Base-by-base conservation (phyloP, 2,797 vertebrate genomes). In the Gobio occitaniae region DNA sequence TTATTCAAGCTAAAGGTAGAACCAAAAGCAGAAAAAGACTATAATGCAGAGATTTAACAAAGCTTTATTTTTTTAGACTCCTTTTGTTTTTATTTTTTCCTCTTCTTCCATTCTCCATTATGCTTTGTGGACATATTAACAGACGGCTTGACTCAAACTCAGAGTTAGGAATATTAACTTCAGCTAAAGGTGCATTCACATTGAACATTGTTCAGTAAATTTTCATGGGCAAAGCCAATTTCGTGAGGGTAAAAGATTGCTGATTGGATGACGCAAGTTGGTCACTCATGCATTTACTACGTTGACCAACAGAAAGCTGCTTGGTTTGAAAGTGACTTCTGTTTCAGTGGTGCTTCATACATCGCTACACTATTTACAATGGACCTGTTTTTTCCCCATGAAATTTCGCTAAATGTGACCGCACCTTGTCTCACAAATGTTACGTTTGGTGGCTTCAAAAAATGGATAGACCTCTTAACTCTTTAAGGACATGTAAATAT, bases 11-110 rank as follows among this genome's bases (percentile, higher is more conserved):
- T 91, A 83, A 94, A 91, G 90, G 91, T 93, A 93, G 92, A 95
- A 95, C 93, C 92, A 92, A 93, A 94, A 93, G 91, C 88, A 91
- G 90, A 91, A 83, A 83, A 84, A 88, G 56, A 91, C 80, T 80
- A 70, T 92, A 92, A 92, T 94, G 92, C 94, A 95, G 93, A 96
- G 90, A 95, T 94, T 94, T 94, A 95, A 95, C 89, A 95, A 93
- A 95, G 93, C 91, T 95, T 96, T 96, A 96, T 95, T 96, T 95
- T 96, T 96, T 95, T 96, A 96, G 94, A 93, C 86, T 77, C 88
- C 47, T 86, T 78, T 68, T 77, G 77, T 84, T 82, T 76, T 74
- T 84, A 90, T 91, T 88, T 86, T 89, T 86, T 48, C 83, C 91
- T 78, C 88, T 44, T 86, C 68, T 86, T 90, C 86, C 89, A 52